Conservation (phyloP, 2,113 vertebrate species). For the Lathamus discolor region DNA sequence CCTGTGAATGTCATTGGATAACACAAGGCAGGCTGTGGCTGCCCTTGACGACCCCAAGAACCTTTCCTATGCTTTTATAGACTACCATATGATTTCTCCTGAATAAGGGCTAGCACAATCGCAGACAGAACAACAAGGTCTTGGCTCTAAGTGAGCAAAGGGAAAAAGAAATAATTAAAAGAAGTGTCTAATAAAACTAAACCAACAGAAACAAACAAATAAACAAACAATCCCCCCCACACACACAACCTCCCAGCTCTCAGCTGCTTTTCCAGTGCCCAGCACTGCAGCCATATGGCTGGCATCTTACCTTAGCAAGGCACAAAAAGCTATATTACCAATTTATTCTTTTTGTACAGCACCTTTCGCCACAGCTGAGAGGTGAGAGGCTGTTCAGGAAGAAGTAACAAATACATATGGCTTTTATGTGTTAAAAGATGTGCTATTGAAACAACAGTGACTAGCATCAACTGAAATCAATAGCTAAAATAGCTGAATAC, state of each 20-base stretch:
- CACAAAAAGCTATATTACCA: not conserved
- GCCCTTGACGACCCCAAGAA: not conserved
- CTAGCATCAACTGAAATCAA: not conserved
- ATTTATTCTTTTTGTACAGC: not conserved
- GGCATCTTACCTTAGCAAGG: not conserved
- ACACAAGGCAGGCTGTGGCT: not conserved
- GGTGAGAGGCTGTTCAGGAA: not conserved
- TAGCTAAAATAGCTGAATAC: not conserved
- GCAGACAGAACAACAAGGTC: not conserved
- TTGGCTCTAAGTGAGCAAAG: not conserved
- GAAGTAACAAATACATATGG: not conserved
- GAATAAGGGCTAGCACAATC: not conserved
- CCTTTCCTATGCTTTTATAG: not conserved
- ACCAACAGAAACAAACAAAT: not conserved
- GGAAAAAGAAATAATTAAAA: not conserved
- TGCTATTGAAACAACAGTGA: not conserved
- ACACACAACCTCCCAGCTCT: not conserved
- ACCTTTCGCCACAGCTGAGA: not conserved
- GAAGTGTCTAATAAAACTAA: not conserved
- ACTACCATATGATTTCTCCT: not conserved
- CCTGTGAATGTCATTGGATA: not conserved
- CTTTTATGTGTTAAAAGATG: constrained; percentile 4
- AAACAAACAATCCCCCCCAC: not conserved
- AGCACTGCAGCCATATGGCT: not conserved
- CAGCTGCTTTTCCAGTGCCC: not conserved